Evolutionary conservation across 1,140 invertebrate species (phyloP).

Genomic region (Nylanderia fulva): DNA sequence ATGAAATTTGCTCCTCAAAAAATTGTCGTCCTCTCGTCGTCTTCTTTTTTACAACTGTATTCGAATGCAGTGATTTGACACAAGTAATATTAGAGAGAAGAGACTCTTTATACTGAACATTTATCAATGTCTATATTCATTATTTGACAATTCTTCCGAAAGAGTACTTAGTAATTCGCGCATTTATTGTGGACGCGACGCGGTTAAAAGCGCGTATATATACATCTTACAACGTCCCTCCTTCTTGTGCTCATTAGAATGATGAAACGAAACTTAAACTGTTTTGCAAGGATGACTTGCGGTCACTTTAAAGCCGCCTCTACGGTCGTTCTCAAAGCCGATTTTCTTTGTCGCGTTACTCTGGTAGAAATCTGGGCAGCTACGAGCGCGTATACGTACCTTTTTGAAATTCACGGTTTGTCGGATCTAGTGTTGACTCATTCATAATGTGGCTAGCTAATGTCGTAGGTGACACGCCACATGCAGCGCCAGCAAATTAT

Average conservation of each 20-base stretch:
- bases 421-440: constrained; percentile 47
- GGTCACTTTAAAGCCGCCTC: constrained; percentile 47
- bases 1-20: too few species aligned
- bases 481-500: not conserved
- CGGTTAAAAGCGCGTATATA: constrained; percentile 1
- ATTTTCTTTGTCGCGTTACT: constrained; percentile 31
- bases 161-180: constrained; percentile 46
- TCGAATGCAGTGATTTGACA: not conserved
- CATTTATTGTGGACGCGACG: constrained; percentile 25
- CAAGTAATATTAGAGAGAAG: not conserved
- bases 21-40: too few species aligned
- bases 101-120: too few species aligned
- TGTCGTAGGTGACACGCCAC: constrained; percentile 43
- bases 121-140: constrained; percentile 13
- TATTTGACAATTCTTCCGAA: constrained; percentile 5
- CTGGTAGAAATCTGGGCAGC: constrained; percentile 29
- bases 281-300: constrained; percentile 14
- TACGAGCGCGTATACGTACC: not conserved
- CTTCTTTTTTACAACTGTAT: too few species aligned
- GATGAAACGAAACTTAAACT: constrained; percentile 48
- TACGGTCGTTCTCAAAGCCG: constrained; percentile 1
- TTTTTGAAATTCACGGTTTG: constrained; percentile 53
- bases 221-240: not conserved
- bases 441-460: constrained; percentile 50
- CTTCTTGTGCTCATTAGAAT: constrained; percentile 22